These are phyloP conservation scores for Pherbina coryleti DNA, from an alignment of 2,888 invertebrate genomes.

Conservation along the genomic window DNA sequence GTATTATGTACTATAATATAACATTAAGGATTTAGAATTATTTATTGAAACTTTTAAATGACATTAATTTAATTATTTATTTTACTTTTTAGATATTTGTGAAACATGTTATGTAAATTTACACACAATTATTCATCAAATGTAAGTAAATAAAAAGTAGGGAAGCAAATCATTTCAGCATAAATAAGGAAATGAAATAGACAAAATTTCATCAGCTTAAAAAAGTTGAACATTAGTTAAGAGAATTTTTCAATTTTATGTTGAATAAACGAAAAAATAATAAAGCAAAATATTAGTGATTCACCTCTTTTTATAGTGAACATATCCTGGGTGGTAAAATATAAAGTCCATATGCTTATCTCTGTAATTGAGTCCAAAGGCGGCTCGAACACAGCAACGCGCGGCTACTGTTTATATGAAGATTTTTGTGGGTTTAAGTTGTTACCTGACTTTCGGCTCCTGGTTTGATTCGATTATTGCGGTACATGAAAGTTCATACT, in stretches of 20 bases:
- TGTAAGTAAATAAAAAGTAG: too few relatives aligned
- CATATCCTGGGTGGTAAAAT: neutral
- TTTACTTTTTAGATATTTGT: too few relatives aligned
- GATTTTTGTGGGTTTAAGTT: neutral
- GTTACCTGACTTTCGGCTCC: constrained; percentile 23
- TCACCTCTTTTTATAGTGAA: constrained; percentile 22
- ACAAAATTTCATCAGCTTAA: too few relatives aligned
- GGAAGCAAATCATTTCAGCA: too few relatives aligned
- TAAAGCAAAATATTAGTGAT: constrained; percentile 15
- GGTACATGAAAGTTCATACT: neutral
- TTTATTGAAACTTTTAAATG: neutral
- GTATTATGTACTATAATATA: too few relatives aligned
- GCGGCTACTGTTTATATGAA: neutral
- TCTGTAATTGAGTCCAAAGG: neutral
- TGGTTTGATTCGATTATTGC: neutral
- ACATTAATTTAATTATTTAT: neutral
- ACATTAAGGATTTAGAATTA: neutral
- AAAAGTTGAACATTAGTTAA: too few relatives aligned
- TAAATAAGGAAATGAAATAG: too few relatives aligned
- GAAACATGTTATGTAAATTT: too few relatives aligned
- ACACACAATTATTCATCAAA: too few relatives aligned
- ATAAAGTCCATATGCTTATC: neutral
- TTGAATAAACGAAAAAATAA: neutral
- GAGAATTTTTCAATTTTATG: neutral
- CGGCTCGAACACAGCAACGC: neutral